phyloP scores from a whole-genome alignment of 2,797 vertebrate genomes.

The Clarias platycephalus region DNA sequence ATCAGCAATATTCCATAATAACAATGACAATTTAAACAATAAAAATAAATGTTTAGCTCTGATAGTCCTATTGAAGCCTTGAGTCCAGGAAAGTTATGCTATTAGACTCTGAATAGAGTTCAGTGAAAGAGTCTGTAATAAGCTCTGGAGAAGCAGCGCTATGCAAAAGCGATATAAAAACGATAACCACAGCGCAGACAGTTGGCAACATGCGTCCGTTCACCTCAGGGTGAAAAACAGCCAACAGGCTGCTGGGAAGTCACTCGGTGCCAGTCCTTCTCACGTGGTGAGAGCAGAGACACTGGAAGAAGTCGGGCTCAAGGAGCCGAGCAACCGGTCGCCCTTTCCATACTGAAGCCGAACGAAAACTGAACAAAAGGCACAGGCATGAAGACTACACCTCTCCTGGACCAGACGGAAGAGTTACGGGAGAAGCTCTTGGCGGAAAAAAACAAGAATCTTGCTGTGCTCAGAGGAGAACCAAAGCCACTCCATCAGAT shows the following conservation, averaged over 20 bases:
- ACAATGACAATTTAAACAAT: slow-evolving; percentile 49
- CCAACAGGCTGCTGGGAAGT: slow-evolving; percentile 58
- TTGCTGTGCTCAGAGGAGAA: slow-evolving; percentile 53
- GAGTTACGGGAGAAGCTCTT: slow-evolving; percentile 62
- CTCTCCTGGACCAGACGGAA: slow-evolving; percentile 63
- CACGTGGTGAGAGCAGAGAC: slow-evolving; percentile 49
- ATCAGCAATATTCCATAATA: slow-evolving; percentile 53
- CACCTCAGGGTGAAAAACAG: slow-evolving; percentile 60
- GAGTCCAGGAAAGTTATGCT: slow-evolving; percentile 51
- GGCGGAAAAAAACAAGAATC: slow-evolving; percentile 56
- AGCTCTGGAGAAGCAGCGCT: slow-evolving; percentile 62
- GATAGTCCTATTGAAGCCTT: slow-evolving; percentile 54
- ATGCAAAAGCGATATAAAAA: slow-evolving; percentile 57
- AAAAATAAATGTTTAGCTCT: slow-evolving; percentile 57
- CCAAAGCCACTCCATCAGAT: slow-evolving; percentile 64
- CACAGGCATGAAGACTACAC: slow-evolving; percentile 71
- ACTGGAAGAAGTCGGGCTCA: slow-evolving; percentile 65
- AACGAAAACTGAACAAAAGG: slow-evolving; percentile 63
- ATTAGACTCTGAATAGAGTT: slow-evolving; percentile 58
- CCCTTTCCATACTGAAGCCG: slow-evolving; percentile 61
- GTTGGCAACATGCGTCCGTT: slow-evolving; percentile 61
- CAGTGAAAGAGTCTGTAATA: slow-evolving; percentile 52
- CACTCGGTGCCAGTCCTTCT: slow-evolving; percentile 60
- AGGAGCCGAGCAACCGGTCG: slow-evolving; percentile 60
- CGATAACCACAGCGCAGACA: slow-evolving; percentile 58